These are phyloP conservation scores for Meda fulgida DNA, from an alignment of 2,797 vertebrate species.

Conservation along the genomic window DNA sequence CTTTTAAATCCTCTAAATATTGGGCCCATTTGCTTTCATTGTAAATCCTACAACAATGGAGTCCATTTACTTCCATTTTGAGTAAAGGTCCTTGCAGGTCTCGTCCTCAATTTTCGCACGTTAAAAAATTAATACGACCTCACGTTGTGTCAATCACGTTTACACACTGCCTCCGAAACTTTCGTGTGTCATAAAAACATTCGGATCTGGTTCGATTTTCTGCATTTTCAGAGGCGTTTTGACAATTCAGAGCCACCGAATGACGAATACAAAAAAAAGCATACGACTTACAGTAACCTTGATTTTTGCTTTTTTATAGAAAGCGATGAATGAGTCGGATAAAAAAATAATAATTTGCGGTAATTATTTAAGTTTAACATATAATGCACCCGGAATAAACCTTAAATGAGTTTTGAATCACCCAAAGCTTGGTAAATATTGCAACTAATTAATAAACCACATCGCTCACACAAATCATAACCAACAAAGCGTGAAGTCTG, in stretches of 20 bases:
- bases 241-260: no score
- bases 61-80: background rate
- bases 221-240: no score
- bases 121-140: no score
- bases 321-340: background rate
- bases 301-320: background rate
- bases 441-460: slow-evolving; percentile 49
- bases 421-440: slow-evolving; percentile 41
- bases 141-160: no score
- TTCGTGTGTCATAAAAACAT: no score
- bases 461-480: slow-evolving; percentile 41
- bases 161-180: no score
- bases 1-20: background rate
- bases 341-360: background rate
- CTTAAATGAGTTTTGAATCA: slow-evolving; percentile 18
- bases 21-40: background rate
- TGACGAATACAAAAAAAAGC: no score
- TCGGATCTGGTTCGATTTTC: no score
- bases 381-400: background rate
- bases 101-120: no score
- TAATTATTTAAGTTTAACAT: background rate
- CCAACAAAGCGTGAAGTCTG: slow-evolving; percentile 22
- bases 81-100: background rate
- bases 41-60: background rate
- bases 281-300: background rate